These are phyloP conservation scores for Palloptera scutellata DNA, from an alignment of 2,888 invertebrate species.

Conservation along the genomic window DNA sequence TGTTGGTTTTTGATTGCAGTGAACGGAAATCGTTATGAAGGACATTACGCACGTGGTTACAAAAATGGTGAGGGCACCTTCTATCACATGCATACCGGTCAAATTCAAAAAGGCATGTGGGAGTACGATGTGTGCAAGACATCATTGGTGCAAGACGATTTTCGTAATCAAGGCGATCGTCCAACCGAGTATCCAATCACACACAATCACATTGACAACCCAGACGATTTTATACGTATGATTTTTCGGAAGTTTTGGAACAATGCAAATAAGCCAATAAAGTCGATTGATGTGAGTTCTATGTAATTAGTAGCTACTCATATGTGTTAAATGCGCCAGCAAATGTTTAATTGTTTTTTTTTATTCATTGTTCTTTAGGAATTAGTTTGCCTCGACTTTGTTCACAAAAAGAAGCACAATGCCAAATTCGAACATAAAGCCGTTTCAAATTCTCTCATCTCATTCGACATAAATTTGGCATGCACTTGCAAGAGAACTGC, in stretches of 20 bases:
- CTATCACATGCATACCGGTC: slow-evolving; percentile 59
- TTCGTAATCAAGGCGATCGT: slow-evolving; percentile 46
- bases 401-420: slow-evolving; percentile 43
- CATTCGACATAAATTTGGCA: slow-evolving; percentile 29
- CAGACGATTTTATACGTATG: slow-evolving; percentile 50
- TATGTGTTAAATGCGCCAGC: not conserved
- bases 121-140: slow-evolving; percentile 51
- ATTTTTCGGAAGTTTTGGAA: slow-evolving; percentile 51
- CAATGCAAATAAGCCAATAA: slow-evolving; percentile 43
- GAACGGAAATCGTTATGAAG: slow-evolving; percentile 62
- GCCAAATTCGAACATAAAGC: slow-evolving; percentile 48
- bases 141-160: slow-evolving; percentile 56
- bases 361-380: slow-evolving; percentile 42
- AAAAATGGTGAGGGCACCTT: slow-evolving; percentile 62
- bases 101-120: slow-evolving; percentile 63
- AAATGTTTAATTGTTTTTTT: not conserved
- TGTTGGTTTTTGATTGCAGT: slow-evolving; percentile 40
- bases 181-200: slow-evolving; percentile 55
- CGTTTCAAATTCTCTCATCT: slow-evolving; percentile 28
- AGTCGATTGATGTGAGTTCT: slow-evolving; percentile 44
- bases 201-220: slow-evolving; percentile 47
- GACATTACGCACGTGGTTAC: slow-evolving; percentile 54
- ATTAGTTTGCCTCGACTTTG: slow-evolving; percentile 46
- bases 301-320: not conserved
- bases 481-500: slow-evolving; percentile 44